These are phyloP conservation scores for Urocynchramus pylzowi DNA, from an alignment of 2,113 vertebrate species.

Conservation along the genomic window DNA sequence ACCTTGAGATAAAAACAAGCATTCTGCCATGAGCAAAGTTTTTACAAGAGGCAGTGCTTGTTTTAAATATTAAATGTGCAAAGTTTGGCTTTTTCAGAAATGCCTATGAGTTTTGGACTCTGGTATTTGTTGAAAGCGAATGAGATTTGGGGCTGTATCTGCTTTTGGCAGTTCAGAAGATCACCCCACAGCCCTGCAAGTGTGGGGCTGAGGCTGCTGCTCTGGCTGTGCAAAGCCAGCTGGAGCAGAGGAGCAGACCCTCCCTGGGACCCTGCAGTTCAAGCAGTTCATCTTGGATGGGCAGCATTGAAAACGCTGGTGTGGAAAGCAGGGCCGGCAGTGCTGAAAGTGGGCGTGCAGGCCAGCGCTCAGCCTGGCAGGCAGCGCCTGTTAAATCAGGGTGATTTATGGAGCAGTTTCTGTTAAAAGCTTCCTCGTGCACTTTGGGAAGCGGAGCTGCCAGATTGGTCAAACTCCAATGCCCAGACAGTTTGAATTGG, in stretches of 20 bases:
- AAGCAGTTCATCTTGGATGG: fast-evolving
- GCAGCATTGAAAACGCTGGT: fast-evolving
- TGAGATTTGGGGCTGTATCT: background rate
- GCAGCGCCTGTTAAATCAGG: background rate
- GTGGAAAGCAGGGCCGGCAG: background rate
- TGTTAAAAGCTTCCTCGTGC: constrained; percentile 38
- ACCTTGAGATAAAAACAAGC: background rate
- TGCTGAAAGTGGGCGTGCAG: background rate
- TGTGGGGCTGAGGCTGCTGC: background rate
- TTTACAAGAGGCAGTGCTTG: background rate
- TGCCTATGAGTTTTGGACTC: background rate
- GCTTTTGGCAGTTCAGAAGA: background rate
- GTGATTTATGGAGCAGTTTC: constrained; percentile 23
- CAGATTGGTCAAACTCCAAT: constrained; percentile 23
- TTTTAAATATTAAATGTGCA: background rate
- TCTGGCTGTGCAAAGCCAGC: background rate
- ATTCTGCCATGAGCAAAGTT: background rate
- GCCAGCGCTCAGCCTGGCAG: background rate
- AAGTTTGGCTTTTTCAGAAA: background rate
- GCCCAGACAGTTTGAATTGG: constrained; percentile 12
- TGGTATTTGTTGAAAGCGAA: background rate
- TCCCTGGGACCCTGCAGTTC: background rate
- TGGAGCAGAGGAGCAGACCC: background rate
- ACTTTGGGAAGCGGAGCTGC: background rate
- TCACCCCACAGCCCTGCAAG: background rate